Base-by-base conservation (phyloP, 2,888 invertebrate species). In the Pimpla rufipes region DNA sequence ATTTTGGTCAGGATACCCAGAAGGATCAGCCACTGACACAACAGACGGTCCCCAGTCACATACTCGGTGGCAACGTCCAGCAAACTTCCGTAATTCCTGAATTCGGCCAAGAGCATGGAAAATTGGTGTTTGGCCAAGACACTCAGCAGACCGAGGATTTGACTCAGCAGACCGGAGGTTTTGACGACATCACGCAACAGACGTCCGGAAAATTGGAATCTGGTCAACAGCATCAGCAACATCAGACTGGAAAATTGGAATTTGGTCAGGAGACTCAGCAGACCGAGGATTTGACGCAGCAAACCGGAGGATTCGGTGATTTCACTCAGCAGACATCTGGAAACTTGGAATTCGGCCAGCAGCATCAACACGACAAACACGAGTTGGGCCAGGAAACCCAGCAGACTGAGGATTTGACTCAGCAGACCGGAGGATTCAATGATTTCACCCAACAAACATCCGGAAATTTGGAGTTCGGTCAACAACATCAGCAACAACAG, bases 341-440 rank as follows among this genome's bases (percentile, higher is more conserved):
- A 1, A 81, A 75, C n/a, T 59, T 77, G 8, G 84, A 87, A 70
- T 83, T 85, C 68, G 86, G 79, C 10, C 84, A 85, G 11, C 83
- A 85, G 67, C 77, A 75, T 47, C 84, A 86, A 42, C n/a, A 23
- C 4, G 67, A 16, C 16, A 52, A 66, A 13, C 29, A 18, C 11
- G 50, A 74, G 40, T 74, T 62, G 11, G 21, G 21, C 8, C 64
- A 64, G 7, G n/a, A 47, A 16, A 71, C 62, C 55, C 84, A 80
- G 71, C 77, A 87, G n/a, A 77, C 57, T 40, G 90, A 92, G 84
- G 84, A 91, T 68, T 89, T 85, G 87, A 90, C 85, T 47, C 91
- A 85, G 85, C 85, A 85, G 40, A 77, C 79, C 50, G 55, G 55
- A 37, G 29, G 79, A 55, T 42, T 57, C 66, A 85, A 62, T 37